Evolutionary conservation across 1,140 invertebrate genomes (phyloP).

Genomic region (Cydia pomonella): DNA sequence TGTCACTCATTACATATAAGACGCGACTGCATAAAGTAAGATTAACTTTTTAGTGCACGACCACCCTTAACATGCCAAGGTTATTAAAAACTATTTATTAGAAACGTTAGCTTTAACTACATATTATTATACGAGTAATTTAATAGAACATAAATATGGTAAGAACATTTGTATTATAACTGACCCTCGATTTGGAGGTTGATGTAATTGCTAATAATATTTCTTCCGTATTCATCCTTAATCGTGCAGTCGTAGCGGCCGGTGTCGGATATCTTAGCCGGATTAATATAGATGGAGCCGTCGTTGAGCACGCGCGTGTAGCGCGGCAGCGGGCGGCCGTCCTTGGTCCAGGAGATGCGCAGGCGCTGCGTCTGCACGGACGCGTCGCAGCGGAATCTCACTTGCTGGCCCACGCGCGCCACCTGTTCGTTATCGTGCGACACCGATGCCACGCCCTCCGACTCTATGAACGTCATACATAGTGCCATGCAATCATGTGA

Average conservation of each 20-base stretch:
- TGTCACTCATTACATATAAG: neutral
- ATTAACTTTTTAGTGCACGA: slow-evolving; percentile 7
- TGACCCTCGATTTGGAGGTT: slow-evolving; percentile 86
- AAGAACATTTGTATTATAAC: slow-evolving; percentile 65
- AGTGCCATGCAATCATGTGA: slow-evolving; percentile 58
- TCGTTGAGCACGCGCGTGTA: slow-evolving; percentile 59
- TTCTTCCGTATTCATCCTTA: slow-evolving; percentile 71
- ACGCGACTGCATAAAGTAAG: neutral
- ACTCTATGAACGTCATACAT: slow-evolving; percentile 63
- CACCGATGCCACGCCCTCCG: slow-evolving; percentile 49
- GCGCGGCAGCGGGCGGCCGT: slow-evolving; percentile 73
- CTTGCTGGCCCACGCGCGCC: slow-evolving; percentile 81
- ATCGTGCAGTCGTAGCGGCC: slow-evolving; percentile 87
- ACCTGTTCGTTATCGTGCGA: slow-evolving; percentile 69
- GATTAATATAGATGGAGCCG: slow-evolving; percentile 71
- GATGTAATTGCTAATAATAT: slow-evolving; percentile 83
- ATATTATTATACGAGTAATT: neutral
- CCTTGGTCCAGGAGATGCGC: slow-evolving; percentile 80
- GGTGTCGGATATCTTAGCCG: slow-evolving; percentile 83
- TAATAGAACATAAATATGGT: neutral
- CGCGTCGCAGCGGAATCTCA: slow-evolving; percentile 82
- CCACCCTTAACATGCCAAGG: slow-evolving; percentile 49
- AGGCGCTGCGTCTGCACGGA: slow-evolving; percentile 61
- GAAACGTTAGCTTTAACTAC: neutral
- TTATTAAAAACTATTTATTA: slow-evolving; percentile 37